Evolutionary conservation across 2,797 vertebrate species (phyloP).

Genomic region (Heliangelus exortis): DNA sequence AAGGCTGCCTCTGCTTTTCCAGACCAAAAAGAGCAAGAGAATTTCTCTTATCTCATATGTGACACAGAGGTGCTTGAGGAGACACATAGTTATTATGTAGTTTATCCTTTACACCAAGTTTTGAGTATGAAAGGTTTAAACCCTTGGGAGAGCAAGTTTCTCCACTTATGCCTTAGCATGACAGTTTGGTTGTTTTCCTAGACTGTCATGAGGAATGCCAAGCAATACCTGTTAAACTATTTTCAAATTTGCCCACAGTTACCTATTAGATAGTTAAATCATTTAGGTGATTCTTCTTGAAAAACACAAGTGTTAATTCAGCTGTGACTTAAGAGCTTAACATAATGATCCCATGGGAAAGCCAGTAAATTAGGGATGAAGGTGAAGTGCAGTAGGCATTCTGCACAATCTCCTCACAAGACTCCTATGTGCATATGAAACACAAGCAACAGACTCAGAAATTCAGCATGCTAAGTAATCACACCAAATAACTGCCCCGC

Average conservation of each 20-base stretch:
- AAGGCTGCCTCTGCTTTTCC: not conserved
- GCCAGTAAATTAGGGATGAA: not conserved
- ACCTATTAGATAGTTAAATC: not conserved
- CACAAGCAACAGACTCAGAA: not conserved
- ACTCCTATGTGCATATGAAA: not conserved
- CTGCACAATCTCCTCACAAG: not conserved
- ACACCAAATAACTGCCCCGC: not conserved
- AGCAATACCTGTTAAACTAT: not conserved
- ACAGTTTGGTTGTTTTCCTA: not conserved
- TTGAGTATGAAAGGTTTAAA: not conserved
- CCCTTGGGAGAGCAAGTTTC: not conserved
- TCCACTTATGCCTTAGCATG: not conserved
- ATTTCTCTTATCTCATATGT: not conserved
- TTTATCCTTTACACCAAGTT: not conserved
- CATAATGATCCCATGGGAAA: not conserved
- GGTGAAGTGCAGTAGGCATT: not conserved
- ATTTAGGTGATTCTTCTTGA: not conserved
- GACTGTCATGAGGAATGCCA: not conserved
- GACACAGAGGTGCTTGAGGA: not conserved
- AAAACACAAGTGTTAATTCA: not conserved
- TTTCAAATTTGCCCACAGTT: not conserved
- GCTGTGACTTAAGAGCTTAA: not conserved
- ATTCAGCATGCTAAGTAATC: not conserved
- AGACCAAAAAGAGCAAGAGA: not conserved
- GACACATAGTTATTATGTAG: fast-evolving